Evolutionary conservation across 2,113 vertebrate genomes (phyloP).

Genomic region (Mustelus asterias): DNA sequence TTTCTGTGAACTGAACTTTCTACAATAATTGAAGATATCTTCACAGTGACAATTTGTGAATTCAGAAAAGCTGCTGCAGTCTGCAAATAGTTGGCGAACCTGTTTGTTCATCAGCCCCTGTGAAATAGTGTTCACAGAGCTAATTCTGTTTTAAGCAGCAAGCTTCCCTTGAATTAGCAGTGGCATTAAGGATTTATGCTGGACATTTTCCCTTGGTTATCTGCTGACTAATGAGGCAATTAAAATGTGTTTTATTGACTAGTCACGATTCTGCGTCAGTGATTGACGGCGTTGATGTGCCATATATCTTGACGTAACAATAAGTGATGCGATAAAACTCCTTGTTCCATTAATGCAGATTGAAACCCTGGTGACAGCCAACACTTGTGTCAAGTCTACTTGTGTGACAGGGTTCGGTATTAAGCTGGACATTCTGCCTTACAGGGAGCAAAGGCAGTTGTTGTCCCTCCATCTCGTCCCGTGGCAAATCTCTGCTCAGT

Average conservation of each 20-base stretch:
- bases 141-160: background rate
- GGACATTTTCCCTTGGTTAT: background rate
- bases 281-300: background rate
- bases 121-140: background rate
- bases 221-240: background rate
- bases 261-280: background rate
- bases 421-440: background rate
- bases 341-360: background rate
- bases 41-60: background rate
- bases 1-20: constrained; percentile 10
- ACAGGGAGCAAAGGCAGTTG: background rate
- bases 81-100: background rate
- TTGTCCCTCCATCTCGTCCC: background rate
- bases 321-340: background rate
- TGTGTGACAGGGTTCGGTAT: background rate
- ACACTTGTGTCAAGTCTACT: background rate
- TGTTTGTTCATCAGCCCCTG: background rate
- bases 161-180: background rate
- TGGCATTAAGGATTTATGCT: background rate
- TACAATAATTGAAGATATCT: background rate
- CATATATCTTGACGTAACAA: background rate
- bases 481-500: background rate
- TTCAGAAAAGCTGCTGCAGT: background rate
- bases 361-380: background rate
- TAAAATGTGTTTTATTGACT: background rate